Conservation (phyloP, 1,140 invertebrate genomes). For the Heterodera carotae region DNA sequence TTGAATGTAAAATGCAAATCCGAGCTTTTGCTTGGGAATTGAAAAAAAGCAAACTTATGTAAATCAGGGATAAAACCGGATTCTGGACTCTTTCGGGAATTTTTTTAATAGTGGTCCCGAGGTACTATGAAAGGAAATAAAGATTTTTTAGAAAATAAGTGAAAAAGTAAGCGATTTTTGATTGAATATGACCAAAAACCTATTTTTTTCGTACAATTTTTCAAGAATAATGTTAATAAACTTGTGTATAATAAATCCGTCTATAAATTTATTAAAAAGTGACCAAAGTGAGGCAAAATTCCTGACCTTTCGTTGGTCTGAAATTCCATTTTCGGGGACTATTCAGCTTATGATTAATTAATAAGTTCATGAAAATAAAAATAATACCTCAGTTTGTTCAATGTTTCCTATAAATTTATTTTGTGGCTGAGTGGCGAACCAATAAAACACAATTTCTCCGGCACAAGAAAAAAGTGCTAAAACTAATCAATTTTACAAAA, state of each 20-base stretch:
- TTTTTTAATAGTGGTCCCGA: background rate
- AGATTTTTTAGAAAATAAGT: too few relatives aligned
- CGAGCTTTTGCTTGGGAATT: background rate
- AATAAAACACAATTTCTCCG: background rate
- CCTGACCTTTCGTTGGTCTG: too few relatives aligned
- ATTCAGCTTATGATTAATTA: too few relatives aligned
- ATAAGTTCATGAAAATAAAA: background rate
- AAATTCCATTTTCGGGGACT: too few relatives aligned
- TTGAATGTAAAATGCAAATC: constrained; percentile 5
- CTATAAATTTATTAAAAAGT: too few relatives aligned
- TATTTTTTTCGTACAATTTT: too few relatives aligned
- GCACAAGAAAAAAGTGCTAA: background rate
- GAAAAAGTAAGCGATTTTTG: too few relatives aligned
- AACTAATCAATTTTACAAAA: background rate
- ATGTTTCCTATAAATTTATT: background rate
- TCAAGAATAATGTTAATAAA: too few relatives aligned
- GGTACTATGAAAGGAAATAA: too few relatives aligned
- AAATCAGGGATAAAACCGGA: background rate
- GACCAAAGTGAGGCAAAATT: too few relatives aligned
- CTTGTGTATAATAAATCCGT: too few relatives aligned
- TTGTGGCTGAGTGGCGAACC: background rate
- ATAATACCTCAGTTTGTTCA: background rate
- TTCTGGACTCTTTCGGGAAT: background rate
- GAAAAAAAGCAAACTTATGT: background rate
- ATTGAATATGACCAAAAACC: too few relatives aligned